Evolutionary conservation across 2,888 invertebrate genomes (phyloP), one percentile per base, ranked within the genome.

Genomic region (Cyrtodaria siliqua): DNA sequence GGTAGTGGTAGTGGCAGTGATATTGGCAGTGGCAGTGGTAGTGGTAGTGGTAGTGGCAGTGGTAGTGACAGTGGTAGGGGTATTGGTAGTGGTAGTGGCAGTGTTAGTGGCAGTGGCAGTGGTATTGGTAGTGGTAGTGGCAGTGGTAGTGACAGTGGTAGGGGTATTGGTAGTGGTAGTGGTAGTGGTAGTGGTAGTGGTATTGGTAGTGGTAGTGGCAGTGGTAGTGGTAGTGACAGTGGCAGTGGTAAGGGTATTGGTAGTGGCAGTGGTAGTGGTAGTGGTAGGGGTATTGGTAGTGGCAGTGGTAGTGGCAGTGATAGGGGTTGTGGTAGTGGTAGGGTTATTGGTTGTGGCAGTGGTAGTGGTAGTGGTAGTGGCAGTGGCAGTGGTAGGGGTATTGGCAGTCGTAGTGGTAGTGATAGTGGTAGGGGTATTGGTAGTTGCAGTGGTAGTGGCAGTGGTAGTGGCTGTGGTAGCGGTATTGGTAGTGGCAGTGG

Each of bases 201-300:
- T 16, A 47, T 4, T 47, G 20, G 47, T 33, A 33, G 33, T 12
- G 33, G n/a, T 18, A 50, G 14, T 20, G 24, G 50, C 9, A 50
- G 50, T 50, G 24, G 50, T 50, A 50, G 20, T 50, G 24, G 50
- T 50, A 20, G 50, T 50, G 24, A 23, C 20, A 50, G 23, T 50
- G 24, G 23, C 20, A 50, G 50, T 50, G 24, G 50, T 9, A 50
- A 23, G 2, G 24, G 50, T 50, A 50, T 20, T 20, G 50, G 20
- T n/a, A 59, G 47, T 16, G 47, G 47, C 14, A 47, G 47, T 47
- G 47, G 47, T 47, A 47, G 47, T 47, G 47, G 47, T 47, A 47
- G 47, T 9, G 47, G 47, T 47, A 47, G 47, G 6, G 47, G 47
- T 47, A 47, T 4, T 47, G 47, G 47, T 47, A 47, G 47, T 47